A percentile compares a stretch with the other conserved stretches of the same genome.
Evolutionary conservation across 2,888 invertebrate species (phyloP).

Genomic region (Stomorhina lunata): DNA sequence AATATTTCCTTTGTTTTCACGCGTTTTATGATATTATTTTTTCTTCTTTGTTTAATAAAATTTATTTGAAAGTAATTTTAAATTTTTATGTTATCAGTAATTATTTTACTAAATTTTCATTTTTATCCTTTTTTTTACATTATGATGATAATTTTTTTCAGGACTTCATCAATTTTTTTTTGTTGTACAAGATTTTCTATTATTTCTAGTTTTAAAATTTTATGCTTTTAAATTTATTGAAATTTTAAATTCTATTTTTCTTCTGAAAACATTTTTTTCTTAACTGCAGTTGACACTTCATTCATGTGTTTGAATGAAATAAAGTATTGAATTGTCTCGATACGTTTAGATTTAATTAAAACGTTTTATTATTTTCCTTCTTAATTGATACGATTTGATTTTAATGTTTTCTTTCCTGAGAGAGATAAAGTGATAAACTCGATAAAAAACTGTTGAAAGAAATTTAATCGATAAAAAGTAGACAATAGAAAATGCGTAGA

Average conservation of each 20-base stretch:
- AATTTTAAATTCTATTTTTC: conserved; percentile 10
- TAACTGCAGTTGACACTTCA: conserved; percentile 45
- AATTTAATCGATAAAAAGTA: neutral
- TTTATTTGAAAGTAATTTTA: no score
- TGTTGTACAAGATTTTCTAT: conserved; percentile 4
- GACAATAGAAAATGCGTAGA: no score
- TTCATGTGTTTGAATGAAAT: conserved; percentile 29
- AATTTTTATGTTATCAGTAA: no score
- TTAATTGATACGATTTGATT: conserved; percentile 45
- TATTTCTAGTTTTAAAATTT: neutral
- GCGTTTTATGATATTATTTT: neutral
- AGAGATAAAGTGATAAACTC: neutral
- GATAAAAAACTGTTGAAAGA: neutral
- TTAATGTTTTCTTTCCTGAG: neutral
- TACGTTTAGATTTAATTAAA: conserved; percentile 28
- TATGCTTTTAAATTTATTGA: neutral
- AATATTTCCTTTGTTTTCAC: no score
- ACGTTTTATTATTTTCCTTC: conserved; percentile 36
- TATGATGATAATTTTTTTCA: no score
- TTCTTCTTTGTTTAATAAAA: neutral
- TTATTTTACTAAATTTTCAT: no score
- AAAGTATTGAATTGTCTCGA: conserved; percentile 36
- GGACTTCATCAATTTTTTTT: conserved; percentile 18
- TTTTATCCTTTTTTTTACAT: no score
- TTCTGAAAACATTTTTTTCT: conserved; percentile 1